Conservation (phyloP, 2,888 invertebrate genomes). For the Lamproptera curius region DNA sequence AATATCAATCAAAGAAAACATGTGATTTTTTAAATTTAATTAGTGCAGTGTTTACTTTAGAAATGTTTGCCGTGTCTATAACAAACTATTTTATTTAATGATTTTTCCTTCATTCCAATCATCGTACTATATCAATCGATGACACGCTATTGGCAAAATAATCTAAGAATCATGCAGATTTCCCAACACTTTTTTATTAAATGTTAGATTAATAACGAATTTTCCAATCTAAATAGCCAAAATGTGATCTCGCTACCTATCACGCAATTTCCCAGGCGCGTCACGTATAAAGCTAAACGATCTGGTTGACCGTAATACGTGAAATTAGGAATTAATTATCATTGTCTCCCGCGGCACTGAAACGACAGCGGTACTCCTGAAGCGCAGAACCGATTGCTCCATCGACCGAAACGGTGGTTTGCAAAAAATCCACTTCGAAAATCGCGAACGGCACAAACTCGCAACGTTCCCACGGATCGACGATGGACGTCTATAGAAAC, state of each 20-base stretch:
- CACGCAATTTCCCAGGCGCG: conserved; percentile 26
- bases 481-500: conserved; percentile 29
- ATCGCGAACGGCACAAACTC: conserved; percentile 43
- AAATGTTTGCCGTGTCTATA: too few relatives aligned
- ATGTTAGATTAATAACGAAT: too few relatives aligned
- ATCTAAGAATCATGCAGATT: too few relatives aligned
- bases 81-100: too few relatives aligned
- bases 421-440: conserved; percentile 45
- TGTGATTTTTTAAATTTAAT: too few relatives aligned
- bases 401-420: conserved; percentile 48
- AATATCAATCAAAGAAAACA: too few relatives aligned
- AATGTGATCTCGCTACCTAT: too few relatives aligned
- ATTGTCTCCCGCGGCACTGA: conserved; percentile 41
- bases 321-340: conserved; percentile 42
- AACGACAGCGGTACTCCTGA: conserved; percentile 37
- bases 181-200: too few relatives aligned
- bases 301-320: conserved; percentile 51
- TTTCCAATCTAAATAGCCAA: neutral
- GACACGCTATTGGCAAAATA: too few relatives aligned
- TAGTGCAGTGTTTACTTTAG: too few relatives aligned
- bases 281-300: conserved; percentile 38
- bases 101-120: conserved; percentile 24
- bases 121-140: too few relatives aligned
- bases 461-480: conserved; percentile 56
- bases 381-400: conserved; percentile 55